Percentiles rank a stretch among this genome's conserved stretches.
Evolutionary conservation across 2,113 vertebrate genomes (phyloP).

Genomic region (Elaphurus davidianus): DNA sequence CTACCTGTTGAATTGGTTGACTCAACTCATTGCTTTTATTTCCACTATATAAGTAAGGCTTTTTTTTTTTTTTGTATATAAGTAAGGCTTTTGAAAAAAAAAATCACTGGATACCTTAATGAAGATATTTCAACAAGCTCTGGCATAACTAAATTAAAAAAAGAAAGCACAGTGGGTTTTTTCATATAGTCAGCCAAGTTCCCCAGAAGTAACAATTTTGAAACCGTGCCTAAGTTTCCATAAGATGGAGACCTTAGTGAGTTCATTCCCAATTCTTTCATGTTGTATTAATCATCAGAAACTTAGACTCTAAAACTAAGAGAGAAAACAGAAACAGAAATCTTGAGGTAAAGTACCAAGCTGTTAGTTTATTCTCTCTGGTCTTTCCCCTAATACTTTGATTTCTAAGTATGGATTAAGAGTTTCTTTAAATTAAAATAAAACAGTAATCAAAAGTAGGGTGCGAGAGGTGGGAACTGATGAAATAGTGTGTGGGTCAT

Average conservation of each 20-base stretch:
- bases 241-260: background rate
- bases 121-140: background rate
- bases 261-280: background rate
- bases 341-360: background rate
- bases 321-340: background rate
- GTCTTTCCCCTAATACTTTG: background rate
- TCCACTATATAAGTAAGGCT: background rate
- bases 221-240: background rate
- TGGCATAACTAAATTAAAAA: background rate
- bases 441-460: background rate
- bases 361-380: background rate
- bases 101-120: background rate
- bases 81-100: background rate
- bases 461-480: background rate
- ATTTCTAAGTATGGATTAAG: background rate
- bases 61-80: background rate
- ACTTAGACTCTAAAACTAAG: background rate
- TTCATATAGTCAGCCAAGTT: background rate
- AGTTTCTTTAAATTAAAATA: background rate
- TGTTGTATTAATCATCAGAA: background rate
- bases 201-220: background rate
- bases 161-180: background rate
- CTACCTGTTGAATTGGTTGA: background rate
- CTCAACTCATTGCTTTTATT: constrained; percentile 12
- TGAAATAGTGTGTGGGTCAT: background rate